Evolutionary conservation across 2,888 invertebrate genomes (phyloP), one percentile per base, ranked within the genome.

Genomic region (Brenthis ino): DNA sequence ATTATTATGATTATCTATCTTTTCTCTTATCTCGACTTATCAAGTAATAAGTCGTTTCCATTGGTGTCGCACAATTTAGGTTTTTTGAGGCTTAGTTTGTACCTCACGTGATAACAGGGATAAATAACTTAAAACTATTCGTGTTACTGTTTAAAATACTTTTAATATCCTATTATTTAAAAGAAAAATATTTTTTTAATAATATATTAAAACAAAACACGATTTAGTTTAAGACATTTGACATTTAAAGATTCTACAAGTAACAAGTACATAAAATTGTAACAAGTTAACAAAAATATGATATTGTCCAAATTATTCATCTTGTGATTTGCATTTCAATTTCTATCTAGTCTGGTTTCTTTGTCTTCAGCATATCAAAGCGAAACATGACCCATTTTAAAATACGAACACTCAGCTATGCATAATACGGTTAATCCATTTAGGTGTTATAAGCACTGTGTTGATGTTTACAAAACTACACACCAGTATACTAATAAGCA

Each of bases 361-460:
- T 63, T 63, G 63, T 63, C 16, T 63, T 63, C n/a, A 53, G 14
- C 20, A 13, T 43, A 51, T 63, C 56, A 63, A 63, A 63, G 61
- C 33, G 20, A 61, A 67, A 56, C 55, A 28, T 67, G 56, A 61
- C 61, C 67, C 56, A 67, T 67, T 67, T 67, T 67, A 11, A 61
- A 67, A 67, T n/a, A 24, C 67, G 56, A 51, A 56, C 61, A 61
- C 67, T 57, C 61, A 24, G 20, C 43, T 60, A 43, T 63, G 43
- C 55, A 61, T 50, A 56, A 67, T 55, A 63, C 55, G 37, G 8
- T 57, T 67, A 61, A 56, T 56, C 61, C 24, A 67, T 57, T 63
- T 63, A 61, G 67, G 48, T 33, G 37, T 51, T 61, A 5, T 43
- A 33, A 48, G 37, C 28, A 33, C 13, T 24, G 6, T 50, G 55